Base-by-base conservation (phyloP, 2,113 vertebrate genomes). In the Hydropotes inermis region DNA sequence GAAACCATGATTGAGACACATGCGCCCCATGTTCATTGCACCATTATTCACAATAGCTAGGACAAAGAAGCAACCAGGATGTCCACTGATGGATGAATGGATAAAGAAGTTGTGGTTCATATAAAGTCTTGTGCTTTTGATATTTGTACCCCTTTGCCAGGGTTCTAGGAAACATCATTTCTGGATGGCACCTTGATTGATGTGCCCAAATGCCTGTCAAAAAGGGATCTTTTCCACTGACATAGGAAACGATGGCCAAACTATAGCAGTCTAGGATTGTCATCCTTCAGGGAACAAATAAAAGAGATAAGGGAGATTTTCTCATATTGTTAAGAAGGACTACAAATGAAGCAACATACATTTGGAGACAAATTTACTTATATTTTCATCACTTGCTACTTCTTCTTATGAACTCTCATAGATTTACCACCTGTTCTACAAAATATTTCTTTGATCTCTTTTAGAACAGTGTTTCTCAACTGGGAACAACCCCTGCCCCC, bases 391-490 rank as follows among this genome's bases (percentile, higher is more conserved):
- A 87, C 27, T 28, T 89, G 21, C 36, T 95, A 57, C 57, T 81
- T 89, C 19, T 81, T 87, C 28, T n/a, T 58, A 76, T 12, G 39
- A n/a, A 83, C 58, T 50, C 45, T 94, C 39, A 86, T 15, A 82
- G 13, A 82, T 61, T 78, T 82, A 10, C 21, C 33, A 76, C 33
- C 7, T 86, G n/a, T 6, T 89, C 81, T 94, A 64, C 54, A 33
- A 83, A 78, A 84, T 10, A 87, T 3, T 45, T 95, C 43, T 70
- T 93, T 45, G n/a, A 8, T 70, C 54, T 89, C 82, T 58, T 78
- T 28, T 39, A 57, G 11, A 52, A 5, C 3, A 43, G 47, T 39
- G 9, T 39, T 89, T 97, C 33, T 81, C 45, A 89, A 33, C 3
- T 14, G 30, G 27, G 4, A 55, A 15, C 7, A 33, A 47, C 25